Base-by-base conservation (phyloP, 2,888 invertebrate genomes). In the Diplolepis rosae region DNA sequence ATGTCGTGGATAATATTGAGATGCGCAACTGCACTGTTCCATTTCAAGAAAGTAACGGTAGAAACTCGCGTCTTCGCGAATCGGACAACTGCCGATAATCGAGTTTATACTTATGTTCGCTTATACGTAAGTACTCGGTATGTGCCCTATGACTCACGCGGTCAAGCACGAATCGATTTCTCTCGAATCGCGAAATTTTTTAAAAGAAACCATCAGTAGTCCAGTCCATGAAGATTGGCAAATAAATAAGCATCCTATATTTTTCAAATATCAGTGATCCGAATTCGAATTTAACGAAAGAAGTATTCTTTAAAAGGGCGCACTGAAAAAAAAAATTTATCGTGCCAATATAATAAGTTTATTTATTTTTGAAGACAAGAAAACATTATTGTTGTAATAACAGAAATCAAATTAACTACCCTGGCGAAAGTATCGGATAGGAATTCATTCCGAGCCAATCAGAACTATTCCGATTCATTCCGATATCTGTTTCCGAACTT, bases 71-170 rank as follows among this genome's bases (percentile, higher is more conserved):
- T 32, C 56, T 35, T 35, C 22, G 30, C 27, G 15, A 6, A 30
- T 28, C n/a, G 28, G n/a, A 15, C 28, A 15, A 52, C 52, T 52
- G 30, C 15, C 28, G 52, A 52, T 52, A 52, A 52, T 52, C 52
- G 52, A 28, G 52, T 52, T 28, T 30, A 54, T 54, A 28, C 30
- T 15, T 61, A 35, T 61, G 24, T 61, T 24, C 39, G 61, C 18
- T 45, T 35, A 42, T 61, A 61, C 30, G 52, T 54, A 30, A 56
- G 61, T 61, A 39, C 61, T 61, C 39, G 61, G 61, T 56, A 56
- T 56, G 54, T 61, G 61, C 61, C 61, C 61, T 61, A 39, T 61
- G 61, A 61, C 61, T 61, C 61, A 61, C 39, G 61, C 61, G 61
- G 35, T 61, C 61, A 61, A 39, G 61, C 61, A 61, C 61, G 39